Evolutionary conservation across 2,888 invertebrate genomes (phyloP).

Genomic region (Acanthoscelides obtectus): DNA sequence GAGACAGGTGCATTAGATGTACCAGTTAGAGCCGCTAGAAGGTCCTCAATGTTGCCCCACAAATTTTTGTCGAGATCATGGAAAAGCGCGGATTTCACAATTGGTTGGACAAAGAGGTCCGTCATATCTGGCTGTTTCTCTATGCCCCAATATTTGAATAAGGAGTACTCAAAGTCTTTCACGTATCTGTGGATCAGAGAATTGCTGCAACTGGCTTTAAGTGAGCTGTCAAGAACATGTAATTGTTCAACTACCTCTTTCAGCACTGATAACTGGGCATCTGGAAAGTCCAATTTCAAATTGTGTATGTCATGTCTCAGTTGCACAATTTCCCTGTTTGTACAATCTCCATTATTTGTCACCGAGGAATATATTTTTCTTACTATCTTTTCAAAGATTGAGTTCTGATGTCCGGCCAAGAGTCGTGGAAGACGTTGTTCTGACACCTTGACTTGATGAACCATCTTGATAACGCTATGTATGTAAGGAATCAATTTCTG

Average conservation of each 20-base stretch:
- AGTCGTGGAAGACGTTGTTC: neutral
- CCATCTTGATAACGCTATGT: neutral
- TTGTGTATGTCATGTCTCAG: neutral
- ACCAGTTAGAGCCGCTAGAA: neutral
- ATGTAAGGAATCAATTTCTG: neutral
- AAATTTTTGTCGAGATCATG: neutral
- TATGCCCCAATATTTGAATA: neutral
- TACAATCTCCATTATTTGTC: neutral
- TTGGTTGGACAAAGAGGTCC: neutral
- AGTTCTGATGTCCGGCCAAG: neutral
- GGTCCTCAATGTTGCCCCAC: neutral
- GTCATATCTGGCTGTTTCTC: neutral
- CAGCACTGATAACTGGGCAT: neutral
- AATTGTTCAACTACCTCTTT: neutral
- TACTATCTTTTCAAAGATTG: neutral
- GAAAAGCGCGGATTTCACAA: neutral
- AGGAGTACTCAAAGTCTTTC: neutral
- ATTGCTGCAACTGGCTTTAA: neutral
- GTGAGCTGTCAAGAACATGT: neutral
- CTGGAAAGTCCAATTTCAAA: neutral
- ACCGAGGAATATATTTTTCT: neutral
- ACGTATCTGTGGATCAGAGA: neutral
- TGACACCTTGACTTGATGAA: neutral
- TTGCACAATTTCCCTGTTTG: neutral
- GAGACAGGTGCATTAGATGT: neutral